Base-by-base conservation (phyloP, 2,797 vertebrate species). In the Enteromius trimaculatus region DNA sequence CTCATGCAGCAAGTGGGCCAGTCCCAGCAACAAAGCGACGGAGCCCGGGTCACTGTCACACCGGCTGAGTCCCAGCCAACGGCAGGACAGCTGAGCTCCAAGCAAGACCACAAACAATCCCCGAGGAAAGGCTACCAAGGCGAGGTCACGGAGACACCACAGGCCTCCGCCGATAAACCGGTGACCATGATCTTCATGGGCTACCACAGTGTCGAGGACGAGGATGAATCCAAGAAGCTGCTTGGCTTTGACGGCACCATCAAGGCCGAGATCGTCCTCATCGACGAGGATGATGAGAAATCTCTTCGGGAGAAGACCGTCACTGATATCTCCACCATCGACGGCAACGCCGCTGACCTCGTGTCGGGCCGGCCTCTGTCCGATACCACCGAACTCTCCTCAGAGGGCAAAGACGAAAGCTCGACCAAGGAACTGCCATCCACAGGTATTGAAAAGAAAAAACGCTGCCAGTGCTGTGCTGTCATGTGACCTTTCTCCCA, bases 131-230 rank as follows among this genome's bases (percentile, higher is more conserved):
- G 89, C 74, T 82, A 90, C 76, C 83, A 92, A 0, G 72, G 65
- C 0, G 86, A 92, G 91, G 91, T 93, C 51, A 89, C 78, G 0
- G 84, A 91, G 89, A 90, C 83, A 1, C 94, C 92, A 0, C 92
- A 94, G 74, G 95, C 95, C 83, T 95, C 91, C 1, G 16, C 90
- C 1, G 97, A 99, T 83, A 96, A 98, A 86, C 97, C 98, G 0
- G 92, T 99, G 89, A 99, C 98, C 89, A 98, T 99, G 98, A 96
- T 99, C 92, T 99, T 99, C 94, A 96, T 99, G 89, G 98, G 98
- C 85, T 99, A 99, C 93, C 97, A 98, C 89, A 97, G 95, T 53
- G 94, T 98, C 0, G 95, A 98, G 44, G 96, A 98, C 1, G 95
- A 93, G 86, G 97, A 98, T 34, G 97, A 99, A 90, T 97, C 96